Conservation (phyloP, 2,797 vertebrate genomes). For the Dallia pectoralis region DNA sequence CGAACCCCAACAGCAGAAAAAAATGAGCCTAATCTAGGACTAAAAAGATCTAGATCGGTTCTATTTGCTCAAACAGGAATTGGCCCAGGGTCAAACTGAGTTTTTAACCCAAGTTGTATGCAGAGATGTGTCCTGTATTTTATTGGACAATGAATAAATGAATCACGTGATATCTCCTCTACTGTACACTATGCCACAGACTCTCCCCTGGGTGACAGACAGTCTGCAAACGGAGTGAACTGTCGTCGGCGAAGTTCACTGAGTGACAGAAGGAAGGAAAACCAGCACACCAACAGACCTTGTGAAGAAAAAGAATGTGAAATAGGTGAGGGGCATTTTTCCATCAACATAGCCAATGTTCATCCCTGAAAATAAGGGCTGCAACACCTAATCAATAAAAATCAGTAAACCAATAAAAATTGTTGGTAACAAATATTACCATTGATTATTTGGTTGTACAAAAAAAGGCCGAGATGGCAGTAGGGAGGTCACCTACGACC, state of each 20-base stretch:
- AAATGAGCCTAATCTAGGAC: no score
- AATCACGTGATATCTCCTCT: background rate
- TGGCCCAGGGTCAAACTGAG: no score
- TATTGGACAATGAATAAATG: background rate
- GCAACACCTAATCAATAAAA: no score
- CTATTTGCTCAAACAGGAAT: no score
- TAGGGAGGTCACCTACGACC: no score
- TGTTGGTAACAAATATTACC: no score
- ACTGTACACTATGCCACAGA: background rate
- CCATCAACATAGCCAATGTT: background rate
- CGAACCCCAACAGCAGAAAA: no score
- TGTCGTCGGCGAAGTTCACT: slow-evolving; percentile 59
- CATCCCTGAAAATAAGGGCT: background rate
- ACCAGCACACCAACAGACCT: slow-evolving; percentile 58
- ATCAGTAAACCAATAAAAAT: no score
- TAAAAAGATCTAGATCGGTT: no score
- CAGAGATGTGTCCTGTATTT: background rate
- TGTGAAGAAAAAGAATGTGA: slow-evolving; percentile 63
- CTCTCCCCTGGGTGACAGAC: slow-evolving; percentile 2
- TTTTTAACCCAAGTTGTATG: background rate
- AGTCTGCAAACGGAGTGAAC: slow-evolving; percentile 35
- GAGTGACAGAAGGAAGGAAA: slow-evolving; percentile 69
- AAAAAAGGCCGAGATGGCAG: no score
- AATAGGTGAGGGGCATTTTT: slow-evolving; percentile 63
- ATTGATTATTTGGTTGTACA: no score